Base-by-base conservation (phyloP, 1,140 invertebrate genomes). In the Mercenaria mercenaria region DNA sequence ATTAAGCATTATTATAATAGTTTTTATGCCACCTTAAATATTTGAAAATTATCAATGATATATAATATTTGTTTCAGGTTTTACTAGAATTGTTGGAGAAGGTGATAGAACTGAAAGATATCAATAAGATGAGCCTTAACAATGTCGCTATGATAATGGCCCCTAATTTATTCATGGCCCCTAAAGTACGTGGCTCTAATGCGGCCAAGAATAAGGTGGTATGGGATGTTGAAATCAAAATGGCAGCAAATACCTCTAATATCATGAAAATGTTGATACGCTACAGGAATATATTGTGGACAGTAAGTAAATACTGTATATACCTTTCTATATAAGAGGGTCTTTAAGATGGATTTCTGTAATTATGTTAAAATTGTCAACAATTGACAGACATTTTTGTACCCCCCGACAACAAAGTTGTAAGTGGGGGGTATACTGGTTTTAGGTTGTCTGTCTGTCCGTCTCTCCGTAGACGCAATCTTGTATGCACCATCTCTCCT, bases 141-240 rank as follows among this genome's bases (percentile, higher is more conserved):
- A 99, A 99, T 95, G 98, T 99, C 13, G 97, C 98, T 13, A 98
- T 99, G 97, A 99, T 99, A 90, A 98, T 98, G 83, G 98, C 98
- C 18, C 98, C 98, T 47, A 98, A 98, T 72, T 97, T 99, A 47
- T 99, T 99, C 95, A 97, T 98, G 69, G 98, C 98, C 2, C 94
- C 93, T 15, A 88, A 80, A 69, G 64, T 80, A n/a, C 69, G 56
- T 2, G 37, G 59, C 15, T 82, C 93, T 29, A 92, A 90, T 69
- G 84, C 74, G 15, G 72, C 80, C 86, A 94, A 94, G 89, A 56
- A 80, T 8, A 95, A 94, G 79, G 92, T 41, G 15, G 92, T 91
- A 72, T 87, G 93, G 37, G 92, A 94, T 52, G 32, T 94, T 3
- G 97, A 99, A 96, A 96, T 98, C 6, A 97, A 97, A 72, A 97